phyloP scores from a whole-genome alignment of 1,140 invertebrate genomes.

The Drosophila funebris region DNA sequence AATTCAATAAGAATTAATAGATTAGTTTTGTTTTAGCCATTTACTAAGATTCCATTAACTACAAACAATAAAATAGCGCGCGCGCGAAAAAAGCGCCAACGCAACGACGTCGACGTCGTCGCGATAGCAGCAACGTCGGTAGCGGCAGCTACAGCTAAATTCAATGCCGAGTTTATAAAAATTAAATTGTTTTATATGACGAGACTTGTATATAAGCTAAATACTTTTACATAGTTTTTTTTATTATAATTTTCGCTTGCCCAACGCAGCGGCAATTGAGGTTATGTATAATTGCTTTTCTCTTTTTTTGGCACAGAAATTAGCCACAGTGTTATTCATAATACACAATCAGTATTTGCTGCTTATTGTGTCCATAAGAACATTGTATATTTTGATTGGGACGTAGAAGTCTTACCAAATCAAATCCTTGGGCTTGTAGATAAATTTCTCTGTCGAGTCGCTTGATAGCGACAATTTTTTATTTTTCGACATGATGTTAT shows the following conservation, averaged over 20 bases:
- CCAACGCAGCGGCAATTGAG: constrained; percentile 56
- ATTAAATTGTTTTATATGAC: constrained; percentile 14
- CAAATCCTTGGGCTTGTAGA: constrained; percentile 81
- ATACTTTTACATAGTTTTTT: constrained; percentile 36
- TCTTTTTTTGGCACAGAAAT: constrained; percentile 17
- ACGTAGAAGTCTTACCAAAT: constrained; percentile 73
- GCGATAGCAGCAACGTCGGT: constrained; percentile 23
- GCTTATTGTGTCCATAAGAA: not conserved
- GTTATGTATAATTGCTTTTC: constrained; percentile 62
- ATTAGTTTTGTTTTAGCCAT: not conserved
- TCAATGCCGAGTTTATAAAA: not conserved
- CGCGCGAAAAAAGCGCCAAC: constrained; percentile 78
- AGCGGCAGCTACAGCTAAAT: not conserved
- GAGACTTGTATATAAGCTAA: not conserved
- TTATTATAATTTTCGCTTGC: constrained; percentile 31
- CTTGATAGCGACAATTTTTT: constrained; percentile 81
- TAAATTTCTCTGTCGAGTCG: constrained; percentile 76
- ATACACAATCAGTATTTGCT: not conserved
- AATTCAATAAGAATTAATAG: constrained; percentile 84
- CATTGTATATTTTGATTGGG: constrained; percentile 24
- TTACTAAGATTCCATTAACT: constrained; percentile 1
- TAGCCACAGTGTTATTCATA: not conserved
- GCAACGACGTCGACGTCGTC: constrained; percentile 54
- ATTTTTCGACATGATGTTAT: constrained; percentile 82
- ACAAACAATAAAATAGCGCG: constrained; percentile 43